Evolutionary conservation across 2,113 vertebrate species (phyloP).

Genomic region (Scomber scombrus): DNA sequence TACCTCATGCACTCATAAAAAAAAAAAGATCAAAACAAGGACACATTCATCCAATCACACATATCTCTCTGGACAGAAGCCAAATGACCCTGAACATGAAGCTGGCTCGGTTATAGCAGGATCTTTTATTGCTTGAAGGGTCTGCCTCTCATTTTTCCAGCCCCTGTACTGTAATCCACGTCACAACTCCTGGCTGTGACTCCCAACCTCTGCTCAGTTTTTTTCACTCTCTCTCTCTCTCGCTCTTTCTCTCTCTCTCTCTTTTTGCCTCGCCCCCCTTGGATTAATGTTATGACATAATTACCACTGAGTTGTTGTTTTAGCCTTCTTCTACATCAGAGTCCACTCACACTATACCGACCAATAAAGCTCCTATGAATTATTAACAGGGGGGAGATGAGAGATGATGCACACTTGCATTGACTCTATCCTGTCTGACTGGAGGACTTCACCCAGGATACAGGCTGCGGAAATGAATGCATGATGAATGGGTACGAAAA

Average conservation of each 20-base stretch:
- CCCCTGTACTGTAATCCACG: conserved; percentile 56
- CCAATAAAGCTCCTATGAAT: conserved; percentile 11
- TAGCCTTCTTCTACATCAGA: background rate
- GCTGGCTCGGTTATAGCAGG: background rate
- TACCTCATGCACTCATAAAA: background rate
- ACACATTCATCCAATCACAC: conserved; percentile 13
- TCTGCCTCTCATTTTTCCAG: conserved; percentile 26
- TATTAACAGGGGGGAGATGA: conserved; percentile 28
- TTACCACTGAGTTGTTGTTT: background rate
- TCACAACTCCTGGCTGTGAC: conserved; percentile 57
- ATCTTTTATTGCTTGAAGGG: conserved; percentile 13
- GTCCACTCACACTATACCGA: background rate
- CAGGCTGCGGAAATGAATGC: conserved; percentile 25
- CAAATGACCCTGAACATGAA: conserved; percentile 5
- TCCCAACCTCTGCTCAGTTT: conserved; percentile 41
- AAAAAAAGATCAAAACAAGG: background rate
- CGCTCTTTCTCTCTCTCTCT: background rate
- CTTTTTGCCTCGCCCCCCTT: conserved; percentile 29
- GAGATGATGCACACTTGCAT: background rate
- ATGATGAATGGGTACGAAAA: background rate
- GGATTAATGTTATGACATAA: conserved; percentile 16
- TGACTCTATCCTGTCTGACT: background rate
- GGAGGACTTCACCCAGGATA: background rate
- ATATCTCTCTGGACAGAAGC: conserved; percentile 18
- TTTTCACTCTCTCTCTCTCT: background rate